Base-by-base conservation (phyloP, 2,113 vertebrate genomes). In the Oncorhynchus masou region DNA sequence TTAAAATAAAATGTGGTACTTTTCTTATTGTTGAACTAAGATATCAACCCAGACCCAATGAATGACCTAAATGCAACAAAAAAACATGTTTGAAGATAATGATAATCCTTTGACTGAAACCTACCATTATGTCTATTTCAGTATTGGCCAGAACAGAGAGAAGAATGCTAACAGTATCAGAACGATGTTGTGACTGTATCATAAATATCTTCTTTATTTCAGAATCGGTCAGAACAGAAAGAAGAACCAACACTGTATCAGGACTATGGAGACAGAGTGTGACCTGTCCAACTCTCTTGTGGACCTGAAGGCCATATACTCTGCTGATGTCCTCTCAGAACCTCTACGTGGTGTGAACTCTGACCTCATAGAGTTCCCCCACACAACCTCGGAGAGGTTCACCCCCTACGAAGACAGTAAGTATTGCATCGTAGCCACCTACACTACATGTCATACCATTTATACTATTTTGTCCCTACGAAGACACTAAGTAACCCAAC, bases 371-470 rank as follows among this genome's bases (percentile, higher is more conserved):
- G 95, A 96, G 39, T 86, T 87, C 29, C 92, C 88, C 1, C 84
- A 85, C 76, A 84, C 81, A 49, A 78, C 72, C 1, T 92, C 97
- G 1, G 78, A 84, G 0, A 20, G 39, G 5, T 97, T 99, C 89
- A 95, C 78, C 12, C 98, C 96, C 25, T 97, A 95, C 64, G 4
- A 7, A 66, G 93, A 98, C 60, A 98, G 98, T 99, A 93, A 77
- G 97, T 95, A 77, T 45, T 45, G 39, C 39, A 45, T 9, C 39
- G 39, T 2, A 45, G 39, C 39, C 9, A 45, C 39, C 39, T 45
- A 45, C 39, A 45, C 39, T 45, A 45, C 9, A 45, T 45, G 39
- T 45, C 39, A 45, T 45, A 45, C 39, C 19, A 60, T 60, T 60
- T n/a, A 60, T 60, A 60, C n/a, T 45, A 45, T 45, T 11, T 45